Conservation (phyloP, 2,888 invertebrate species). For the Aphodius sticticus region DNA sequence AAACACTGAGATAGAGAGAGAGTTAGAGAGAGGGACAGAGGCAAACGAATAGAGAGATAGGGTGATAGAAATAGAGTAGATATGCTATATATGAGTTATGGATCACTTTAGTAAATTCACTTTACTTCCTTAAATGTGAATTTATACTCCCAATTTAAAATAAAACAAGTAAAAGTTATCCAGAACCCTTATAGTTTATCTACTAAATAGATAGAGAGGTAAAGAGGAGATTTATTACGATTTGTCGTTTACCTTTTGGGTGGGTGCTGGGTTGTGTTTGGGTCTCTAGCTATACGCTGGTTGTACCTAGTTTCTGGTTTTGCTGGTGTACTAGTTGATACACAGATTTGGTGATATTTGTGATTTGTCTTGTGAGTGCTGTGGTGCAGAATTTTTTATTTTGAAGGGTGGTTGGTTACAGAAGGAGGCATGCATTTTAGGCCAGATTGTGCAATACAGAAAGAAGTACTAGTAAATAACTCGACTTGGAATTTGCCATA, state of each 20-base stretch:
- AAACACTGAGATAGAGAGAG: constrained; percentile 8
- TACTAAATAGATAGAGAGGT: too few species aligned
- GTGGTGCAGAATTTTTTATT: not conserved
- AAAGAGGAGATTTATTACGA: not conserved
- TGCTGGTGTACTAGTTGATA: not conserved
- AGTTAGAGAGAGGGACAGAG: constrained; percentile 11
- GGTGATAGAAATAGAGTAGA: not conserved
- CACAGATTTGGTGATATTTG: not conserved
- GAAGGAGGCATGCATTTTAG: not conserved
- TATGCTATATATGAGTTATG: too few species aligned
- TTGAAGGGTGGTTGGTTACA: not conserved
- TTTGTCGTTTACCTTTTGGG: not conserved
- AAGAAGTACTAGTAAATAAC: too few species aligned
- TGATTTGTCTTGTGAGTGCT: too few species aligned
- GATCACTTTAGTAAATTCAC: not conserved
- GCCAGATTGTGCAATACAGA: too few species aligned
- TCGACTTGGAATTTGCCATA: too few species aligned
- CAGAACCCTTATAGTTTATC: too few species aligned
- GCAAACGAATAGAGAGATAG: not conserved
- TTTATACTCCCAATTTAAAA: too few species aligned
- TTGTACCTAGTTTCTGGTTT: not conserved
- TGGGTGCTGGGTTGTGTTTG: not conserved
- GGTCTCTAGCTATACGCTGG: not conserved
- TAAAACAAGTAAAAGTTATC: too few species aligned
- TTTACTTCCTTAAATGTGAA: too few species aligned